Evolutionary conservation across 2,113 vertebrate species (phyloP), one percentile per base, ranked within the genome.

Genomic region (Pungitius pungitius): DNA sequence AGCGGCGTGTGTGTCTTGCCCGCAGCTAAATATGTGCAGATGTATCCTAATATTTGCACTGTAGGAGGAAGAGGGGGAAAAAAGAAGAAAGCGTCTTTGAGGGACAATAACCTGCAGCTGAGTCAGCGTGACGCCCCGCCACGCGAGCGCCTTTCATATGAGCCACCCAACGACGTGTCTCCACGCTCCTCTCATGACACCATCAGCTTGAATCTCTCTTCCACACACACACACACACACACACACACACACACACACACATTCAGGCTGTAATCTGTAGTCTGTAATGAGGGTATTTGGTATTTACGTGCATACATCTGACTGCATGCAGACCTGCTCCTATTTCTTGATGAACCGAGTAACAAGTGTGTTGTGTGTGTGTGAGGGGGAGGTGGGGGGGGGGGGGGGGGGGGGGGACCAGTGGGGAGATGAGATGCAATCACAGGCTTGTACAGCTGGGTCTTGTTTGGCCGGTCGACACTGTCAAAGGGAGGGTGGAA

Each of bases 1-100:
- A 8, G 1, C 18, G 0, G 18, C 52, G 49, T 43, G 69, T 56
- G 64, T 51, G 62, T 61, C 51, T 42, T 60, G 47, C 56, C 56
- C 60, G 40, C 76, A 72, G 85, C 86, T 93, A 93, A 94, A 91
- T 90, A 85, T 85, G 91, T 90, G 90, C 93, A 94, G 93, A 94
- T 93, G 92, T 94, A 92, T 89, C 89, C 92, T 83, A 94, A 94
- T 94, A 93, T 94, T 94, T 94, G 92, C 84, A 80, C 89, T 91
- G 90, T 89, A 86, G 14, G 9, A 40, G 12, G 5, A 40, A 40
- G 12, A 40, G 1, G 12, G 13, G 13, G 12, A 13, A 40, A 12
- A 40, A 51, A n/a, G 13, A 57, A 86, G 78, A 74, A 87, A 90
- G 88, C 73, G 85, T 88, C 90, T 90, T 90, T 81, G 88, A 90